Conservation (phyloP, 2,113 vertebrate genomes). For the Pyxicephalus adspersus region DNA sequence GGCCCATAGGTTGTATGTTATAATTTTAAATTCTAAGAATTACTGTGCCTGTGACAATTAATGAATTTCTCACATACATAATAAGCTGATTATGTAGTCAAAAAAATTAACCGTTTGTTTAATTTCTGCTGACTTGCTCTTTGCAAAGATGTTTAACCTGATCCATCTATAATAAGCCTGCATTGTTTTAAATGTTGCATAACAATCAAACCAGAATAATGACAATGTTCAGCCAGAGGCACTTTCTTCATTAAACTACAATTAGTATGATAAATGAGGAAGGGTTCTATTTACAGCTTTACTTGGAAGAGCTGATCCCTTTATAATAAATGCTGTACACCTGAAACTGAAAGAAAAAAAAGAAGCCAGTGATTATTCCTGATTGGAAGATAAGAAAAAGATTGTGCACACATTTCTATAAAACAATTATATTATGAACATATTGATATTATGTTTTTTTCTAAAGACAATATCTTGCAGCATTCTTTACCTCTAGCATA, state of each 20-base stretch:
- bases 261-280: slow-evolving; percentile 76
- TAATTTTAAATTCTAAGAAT: too few species aligned
- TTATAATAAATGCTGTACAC: slow-evolving; percentile 61
- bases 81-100: too few species aligned
- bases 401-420: too few species aligned
- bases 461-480: too few species aligned
- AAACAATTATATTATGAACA: too few species aligned
- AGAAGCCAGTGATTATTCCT: neutral
- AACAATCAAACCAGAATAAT: slow-evolving; percentile 56
- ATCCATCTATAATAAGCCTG: neutral
- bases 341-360: neutral
- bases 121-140: neutral
- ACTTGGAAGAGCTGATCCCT: slow-evolving; percentile 67
- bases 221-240: slow-evolving; percentile 65
- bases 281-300: slow-evolving; percentile 65
- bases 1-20: too few species aligned
- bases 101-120: too few species aligned
- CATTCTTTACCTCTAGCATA: too few species aligned
- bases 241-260: slow-evolving; percentile 72
- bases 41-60: too few species aligned
- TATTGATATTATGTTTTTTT: too few species aligned
- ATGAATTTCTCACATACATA: too few species aligned
- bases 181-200: slow-evolving; percentile 9
- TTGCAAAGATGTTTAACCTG: neutral
- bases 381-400: too few species aligned